phyloP scores from a whole-genome alignment of 2,888 invertebrate species.

The Cheiracanthium punctorium region DNA sequence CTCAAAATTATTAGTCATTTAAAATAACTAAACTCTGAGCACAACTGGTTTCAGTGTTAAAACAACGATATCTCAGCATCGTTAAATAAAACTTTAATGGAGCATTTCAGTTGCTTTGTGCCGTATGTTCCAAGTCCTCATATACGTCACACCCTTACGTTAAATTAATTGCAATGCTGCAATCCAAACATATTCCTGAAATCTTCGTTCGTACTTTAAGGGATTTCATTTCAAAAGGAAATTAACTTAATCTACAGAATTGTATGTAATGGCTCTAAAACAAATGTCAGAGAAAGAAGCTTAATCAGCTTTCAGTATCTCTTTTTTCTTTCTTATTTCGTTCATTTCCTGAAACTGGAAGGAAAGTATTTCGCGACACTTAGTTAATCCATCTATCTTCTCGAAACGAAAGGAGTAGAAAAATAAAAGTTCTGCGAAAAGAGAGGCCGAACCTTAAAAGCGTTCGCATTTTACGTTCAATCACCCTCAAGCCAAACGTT shows the following conservation, averaged over 20 bases:
- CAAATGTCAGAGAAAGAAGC: not conserved
- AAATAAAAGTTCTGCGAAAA: slow-evolving; percentile 25
- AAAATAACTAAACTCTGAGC: too few species aligned
- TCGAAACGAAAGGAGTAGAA: not conserved
- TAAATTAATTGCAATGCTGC: too few species aligned
- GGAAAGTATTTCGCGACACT: slow-evolving; percentile 22
- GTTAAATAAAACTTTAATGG: too few species aligned
- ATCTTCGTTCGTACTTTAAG: too few species aligned
- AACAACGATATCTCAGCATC: too few species aligned
- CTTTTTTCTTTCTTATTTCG: not conserved
- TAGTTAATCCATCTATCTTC: slow-evolving; percentile 31
- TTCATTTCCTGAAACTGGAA: slow-evolving; percentile 17
- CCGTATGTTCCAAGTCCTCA: too few species aligned
- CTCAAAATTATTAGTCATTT: too few species aligned
- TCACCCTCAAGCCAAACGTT: not conserved
- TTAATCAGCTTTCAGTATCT: not conserved
- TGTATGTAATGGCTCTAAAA: not conserved
- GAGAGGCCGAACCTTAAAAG: slow-evolving; percentile 1
- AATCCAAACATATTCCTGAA: too few species aligned
- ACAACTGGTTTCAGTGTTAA: too few species aligned
- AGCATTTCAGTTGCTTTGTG: too few species aligned
- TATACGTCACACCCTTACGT: too few species aligned
- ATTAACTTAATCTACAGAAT: not conserved
- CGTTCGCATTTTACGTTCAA: not conserved
- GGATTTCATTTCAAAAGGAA: not conserved